Percentiles rank a stretch among this genome's conserved stretches.
phyloP scores from a whole-genome alignment of 2,797 vertebrate species.

The Gila robusta region DNA sequence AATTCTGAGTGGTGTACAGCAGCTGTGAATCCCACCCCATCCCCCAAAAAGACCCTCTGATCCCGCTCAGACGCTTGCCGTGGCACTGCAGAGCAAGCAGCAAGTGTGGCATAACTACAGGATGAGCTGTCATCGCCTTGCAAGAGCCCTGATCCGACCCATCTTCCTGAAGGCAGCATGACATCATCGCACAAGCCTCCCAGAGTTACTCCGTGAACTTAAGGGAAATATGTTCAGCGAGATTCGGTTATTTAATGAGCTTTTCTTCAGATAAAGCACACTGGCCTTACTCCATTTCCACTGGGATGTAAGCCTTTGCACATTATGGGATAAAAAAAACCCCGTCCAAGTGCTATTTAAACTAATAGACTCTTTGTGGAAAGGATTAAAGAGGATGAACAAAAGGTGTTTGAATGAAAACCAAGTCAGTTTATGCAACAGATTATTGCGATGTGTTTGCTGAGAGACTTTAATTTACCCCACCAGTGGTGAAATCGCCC shows the following conservation, averaged over 20 bases:
- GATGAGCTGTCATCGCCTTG: constrained; percentile 66
- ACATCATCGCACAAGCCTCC: constrained; percentile 55
- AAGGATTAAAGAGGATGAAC: constrained; percentile 64
- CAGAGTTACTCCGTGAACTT: constrained; percentile 1
- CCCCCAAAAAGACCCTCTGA: constrained; percentile 35
- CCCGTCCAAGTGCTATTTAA: constrained; percentile 66
- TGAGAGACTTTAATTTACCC: constrained; percentile 70
- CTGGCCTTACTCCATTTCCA: constrained; percentile 26
- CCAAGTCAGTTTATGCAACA: constrained; percentile 21
- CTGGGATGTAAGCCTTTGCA: constrained; percentile 58
- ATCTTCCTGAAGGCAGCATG: constrained; percentile 56
- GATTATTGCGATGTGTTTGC: constrained; percentile 64
- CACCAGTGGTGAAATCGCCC: constrained; percentile 23
- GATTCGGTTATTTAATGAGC: not conserved
- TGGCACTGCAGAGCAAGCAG: constrained; percentile 49
- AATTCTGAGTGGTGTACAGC: constrained; percentile 30
- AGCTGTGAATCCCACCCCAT: constrained; percentile 46
- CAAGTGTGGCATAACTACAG: constrained; percentile 58
- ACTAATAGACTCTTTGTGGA: constrained; percentile 67
- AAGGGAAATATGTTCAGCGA: not conserved
- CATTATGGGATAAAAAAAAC: constrained; percentile 64
- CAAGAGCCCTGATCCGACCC: constrained; percentile 64
- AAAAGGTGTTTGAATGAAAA: constrained; percentile 65
- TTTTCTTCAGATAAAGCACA: constrained; percentile 10
- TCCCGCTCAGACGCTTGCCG: constrained; percentile 42